Evolutionary conservation across 2,888 invertebrate species (phyloP).

Genomic region (Stramonita haemastoma): DNA sequence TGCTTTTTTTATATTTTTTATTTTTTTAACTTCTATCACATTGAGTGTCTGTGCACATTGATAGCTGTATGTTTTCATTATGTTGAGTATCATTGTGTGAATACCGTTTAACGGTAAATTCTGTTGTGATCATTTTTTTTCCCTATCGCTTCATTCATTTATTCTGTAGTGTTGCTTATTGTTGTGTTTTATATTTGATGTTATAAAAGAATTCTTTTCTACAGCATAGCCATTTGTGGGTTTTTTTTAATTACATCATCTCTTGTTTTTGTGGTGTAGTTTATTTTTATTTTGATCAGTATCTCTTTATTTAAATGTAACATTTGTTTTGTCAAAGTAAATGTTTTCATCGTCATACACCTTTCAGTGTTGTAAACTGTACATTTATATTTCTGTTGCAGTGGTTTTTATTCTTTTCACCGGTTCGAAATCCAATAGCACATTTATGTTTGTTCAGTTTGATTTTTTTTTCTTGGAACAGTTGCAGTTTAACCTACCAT

Average conservation of each 20-base stretch:
- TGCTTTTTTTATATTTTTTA: too few species aligned
- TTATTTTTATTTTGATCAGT: not conserved
- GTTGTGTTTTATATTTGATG: not conserved
- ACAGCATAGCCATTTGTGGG: too few species aligned
- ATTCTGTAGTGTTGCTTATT: not conserved
- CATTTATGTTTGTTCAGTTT: not conserved
- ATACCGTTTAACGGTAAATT: too few species aligned
- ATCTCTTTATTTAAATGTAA: too few species aligned
- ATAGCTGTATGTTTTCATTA: too few species aligned
- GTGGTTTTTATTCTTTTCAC: constrained; percentile 26
- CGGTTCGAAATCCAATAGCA: constrained; percentile 12
- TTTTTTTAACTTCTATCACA: too few species aligned
- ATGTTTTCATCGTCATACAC: not conserved
- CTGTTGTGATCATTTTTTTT: too few species aligned
- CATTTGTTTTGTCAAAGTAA: not conserved
- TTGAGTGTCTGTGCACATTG: too few species aligned
- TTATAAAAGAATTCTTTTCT: not conserved
- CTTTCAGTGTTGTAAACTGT: constrained; percentile 6
- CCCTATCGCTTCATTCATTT: too few species aligned
- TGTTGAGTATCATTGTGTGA: too few species aligned
- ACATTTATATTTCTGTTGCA: constrained; percentile 10
- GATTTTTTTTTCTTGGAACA: constrained; percentile 23
- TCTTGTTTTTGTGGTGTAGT: not conserved
- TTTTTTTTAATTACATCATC: not conserved
- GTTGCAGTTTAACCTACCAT: not conserved